Percentiles rank a stretch among this genome's conserved stretches.
phyloP scores from a whole-genome alignment of 2,888 invertebrate species.

The Patella ulyssiponensis region DNA sequence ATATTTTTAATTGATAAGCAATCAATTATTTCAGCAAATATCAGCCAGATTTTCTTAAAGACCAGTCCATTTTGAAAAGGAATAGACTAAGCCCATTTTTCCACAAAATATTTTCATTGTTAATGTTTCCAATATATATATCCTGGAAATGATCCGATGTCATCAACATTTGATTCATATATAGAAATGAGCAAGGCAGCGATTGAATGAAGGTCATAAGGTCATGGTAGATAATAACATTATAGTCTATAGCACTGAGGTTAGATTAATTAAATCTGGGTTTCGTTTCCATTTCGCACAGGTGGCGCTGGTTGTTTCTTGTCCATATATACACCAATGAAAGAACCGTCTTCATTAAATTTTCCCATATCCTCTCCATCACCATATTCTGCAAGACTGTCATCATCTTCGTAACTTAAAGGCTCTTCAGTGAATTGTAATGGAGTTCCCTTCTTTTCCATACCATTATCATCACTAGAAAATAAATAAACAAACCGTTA shows the following conservation, averaged over 20 bases:
- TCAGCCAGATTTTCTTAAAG: no score
- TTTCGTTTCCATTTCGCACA: not conserved
- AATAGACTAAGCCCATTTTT: no score
- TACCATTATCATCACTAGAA: slow-evolving; percentile 1
- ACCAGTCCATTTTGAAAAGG: no score
- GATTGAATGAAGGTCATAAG: not conserved
- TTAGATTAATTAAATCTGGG: not conserved
- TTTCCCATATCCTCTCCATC: not conserved
- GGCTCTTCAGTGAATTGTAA: slow-evolving; percentile 5
- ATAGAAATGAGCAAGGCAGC: slow-evolving; percentile 1
- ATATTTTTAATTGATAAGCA: no score
- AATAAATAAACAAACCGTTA: not conserved
- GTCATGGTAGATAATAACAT: not conserved
- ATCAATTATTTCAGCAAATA: no score
- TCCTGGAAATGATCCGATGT: no score
- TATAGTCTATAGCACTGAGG: not conserved
- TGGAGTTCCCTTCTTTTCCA: slow-evolving; percentile 3
- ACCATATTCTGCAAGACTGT: not conserved
- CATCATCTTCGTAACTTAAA: slow-evolving; percentile 6
- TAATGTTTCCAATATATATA: no score
- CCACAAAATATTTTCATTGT: no score
- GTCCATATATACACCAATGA: slow-evolving; percentile 1
- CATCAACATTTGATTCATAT: not conserved
- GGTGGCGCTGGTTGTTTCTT: slow-evolving; percentile 1
- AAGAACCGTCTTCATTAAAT: slow-evolving; percentile 4